These are phyloP conservation scores for Macquaria ambigua DNA, from an alignment of 2,113 vertebrate genomes.

Conservation along the genomic window DNA sequence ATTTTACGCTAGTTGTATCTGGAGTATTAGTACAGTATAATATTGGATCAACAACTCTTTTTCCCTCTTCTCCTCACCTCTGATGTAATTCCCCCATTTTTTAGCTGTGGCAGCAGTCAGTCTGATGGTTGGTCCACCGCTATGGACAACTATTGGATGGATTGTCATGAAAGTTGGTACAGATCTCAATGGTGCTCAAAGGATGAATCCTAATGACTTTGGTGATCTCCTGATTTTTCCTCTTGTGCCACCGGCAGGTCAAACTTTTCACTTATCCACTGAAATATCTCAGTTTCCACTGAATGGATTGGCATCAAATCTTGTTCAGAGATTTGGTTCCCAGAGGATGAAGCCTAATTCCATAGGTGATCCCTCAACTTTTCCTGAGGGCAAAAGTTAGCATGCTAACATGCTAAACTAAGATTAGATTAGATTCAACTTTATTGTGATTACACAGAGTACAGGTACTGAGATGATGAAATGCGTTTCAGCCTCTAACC, in stretches of 20 bases:
- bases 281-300: background rate
- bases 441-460: too few relatives aligned
- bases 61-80: background rate
- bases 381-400: too few relatives aligned
- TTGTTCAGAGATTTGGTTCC: too few relatives aligned
- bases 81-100: background rate
- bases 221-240: background rate
- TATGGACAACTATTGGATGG: background rate
- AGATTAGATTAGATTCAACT: background rate
- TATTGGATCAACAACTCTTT: conserved; percentile 41
- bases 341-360: too few relatives aligned
- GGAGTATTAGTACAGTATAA: conserved; percentile 40
- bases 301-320: background rate
- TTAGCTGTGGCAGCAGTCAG: background rate
- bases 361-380: too few relatives aligned
- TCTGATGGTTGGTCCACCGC: background rate
- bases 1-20: conserved; percentile 67
- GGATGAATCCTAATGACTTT: background rate
- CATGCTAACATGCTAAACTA: background rate
- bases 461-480: too few relatives aligned
- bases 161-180: background rate
- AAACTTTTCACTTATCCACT: background rate
- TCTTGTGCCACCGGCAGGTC: background rate
- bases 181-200: background rate
- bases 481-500: too few relatives aligned